Conservation (phyloP, 2,797 vertebrate species). For the Anguilla pacifica region DNA sequence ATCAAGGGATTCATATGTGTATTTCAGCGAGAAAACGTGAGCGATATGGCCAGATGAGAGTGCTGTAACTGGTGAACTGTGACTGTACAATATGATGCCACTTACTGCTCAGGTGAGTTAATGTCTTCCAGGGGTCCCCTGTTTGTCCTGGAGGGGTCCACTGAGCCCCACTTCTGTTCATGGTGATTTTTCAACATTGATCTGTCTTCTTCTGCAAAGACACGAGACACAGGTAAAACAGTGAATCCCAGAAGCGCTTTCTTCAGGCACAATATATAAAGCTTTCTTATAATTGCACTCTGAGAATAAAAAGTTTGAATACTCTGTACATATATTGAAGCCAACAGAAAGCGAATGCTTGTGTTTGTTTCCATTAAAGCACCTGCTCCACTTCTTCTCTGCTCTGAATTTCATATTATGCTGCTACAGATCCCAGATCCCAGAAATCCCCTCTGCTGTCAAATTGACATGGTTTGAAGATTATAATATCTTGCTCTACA, state of each 20-base stretch:
- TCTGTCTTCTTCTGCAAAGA: conserved; percentile 87
- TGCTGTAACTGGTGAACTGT: background rate
- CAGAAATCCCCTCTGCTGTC: conserved; percentile 39
- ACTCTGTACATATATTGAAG: background rate
- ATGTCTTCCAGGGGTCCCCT: conserved; percentile 97
- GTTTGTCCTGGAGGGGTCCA: conserved; percentile 95
- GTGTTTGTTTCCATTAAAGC: conserved; percentile 32
- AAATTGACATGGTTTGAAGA: conserved; percentile 59
- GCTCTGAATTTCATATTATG: conserved; percentile 33
- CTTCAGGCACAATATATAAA: background rate
- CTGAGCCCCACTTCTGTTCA: conserved; percentile 96
- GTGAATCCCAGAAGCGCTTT: background rate
- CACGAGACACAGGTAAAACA: conserved; percentile 8
- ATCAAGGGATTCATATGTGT: background rate
- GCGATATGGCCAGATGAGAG: background rate
- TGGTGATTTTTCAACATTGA: conserved; percentile 94
- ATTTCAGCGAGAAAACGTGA: background rate
- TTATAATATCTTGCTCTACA: conserved; percentile 37
- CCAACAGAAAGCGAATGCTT: conserved; percentile 38
- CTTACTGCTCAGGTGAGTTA: conserved; percentile 99
- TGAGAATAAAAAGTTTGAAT: conserved; percentile 24
- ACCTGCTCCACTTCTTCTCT: conserved; percentile 38
- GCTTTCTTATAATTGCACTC: conserved; percentile 8
- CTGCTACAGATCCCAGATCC: conserved; percentile 55
- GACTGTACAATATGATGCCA: conserved; percentile 38